Conservation (phyloP, 2,888 invertebrate genomes). For the Stenodema calcarata region DNA sequence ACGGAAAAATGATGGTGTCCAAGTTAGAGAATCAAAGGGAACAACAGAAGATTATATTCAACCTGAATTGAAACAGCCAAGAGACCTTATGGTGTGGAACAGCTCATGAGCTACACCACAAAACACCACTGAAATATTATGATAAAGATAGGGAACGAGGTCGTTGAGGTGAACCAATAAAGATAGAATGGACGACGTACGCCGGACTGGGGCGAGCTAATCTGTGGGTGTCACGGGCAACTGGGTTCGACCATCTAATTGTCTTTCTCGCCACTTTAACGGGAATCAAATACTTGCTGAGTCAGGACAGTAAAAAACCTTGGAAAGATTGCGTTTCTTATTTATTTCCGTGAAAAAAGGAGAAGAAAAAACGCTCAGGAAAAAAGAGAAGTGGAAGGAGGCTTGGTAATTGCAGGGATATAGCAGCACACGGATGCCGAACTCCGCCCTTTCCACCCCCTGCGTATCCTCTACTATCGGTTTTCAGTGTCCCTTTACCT, state of each 20-base stretch:
- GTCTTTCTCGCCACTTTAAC: constrained; percentile 31
- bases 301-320: neutral
- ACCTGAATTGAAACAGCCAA: too few relatives aligned
- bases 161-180: constrained; percentile 45
- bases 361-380: neutral
- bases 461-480: neutral
- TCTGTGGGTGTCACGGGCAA: constrained; percentile 45
- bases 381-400: neutral
- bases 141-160: constrained; percentile 42
- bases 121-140: constrained; percentile 32
- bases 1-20: too few relatives aligned
- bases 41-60: too few relatives aligned
- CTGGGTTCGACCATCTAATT: constrained; percentile 44
- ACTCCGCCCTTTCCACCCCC: neutral
- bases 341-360: neutral
- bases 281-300: constrained; percentile 21
- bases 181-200: constrained; percentile 18
- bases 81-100: neutral
- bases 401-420: neutral
- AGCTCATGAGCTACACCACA: neutral
- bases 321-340: constrained; percentile 25
- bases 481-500: constrained; percentile 1
- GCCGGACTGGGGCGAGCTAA: neutral
- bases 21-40: too few relatives aligned
- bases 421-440: neutral